A percentile compares a stretch with the other conserved stretches of the same genome.
Conservation (phyloP, 2,888 invertebrate genomes). For the Cristatella mucedo region DNA sequence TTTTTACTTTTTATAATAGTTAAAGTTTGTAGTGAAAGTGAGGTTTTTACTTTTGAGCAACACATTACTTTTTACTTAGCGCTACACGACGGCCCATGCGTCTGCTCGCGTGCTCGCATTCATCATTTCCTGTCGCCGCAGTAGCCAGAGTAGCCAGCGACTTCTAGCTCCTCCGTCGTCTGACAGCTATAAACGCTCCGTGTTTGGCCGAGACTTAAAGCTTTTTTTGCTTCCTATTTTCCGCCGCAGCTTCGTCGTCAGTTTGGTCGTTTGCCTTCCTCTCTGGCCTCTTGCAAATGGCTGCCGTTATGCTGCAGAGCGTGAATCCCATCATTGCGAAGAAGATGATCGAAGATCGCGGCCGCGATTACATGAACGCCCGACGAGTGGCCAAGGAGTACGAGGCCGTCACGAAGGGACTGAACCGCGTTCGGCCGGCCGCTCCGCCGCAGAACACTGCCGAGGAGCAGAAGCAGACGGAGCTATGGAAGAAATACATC, state of each 20-base stretch:
- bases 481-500: conserved; percentile 97
- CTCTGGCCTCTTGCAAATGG: not conserved
- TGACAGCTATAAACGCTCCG: no score
- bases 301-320: conserved; percentile 47
- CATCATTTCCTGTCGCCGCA: no score
- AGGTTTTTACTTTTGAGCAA: no score
- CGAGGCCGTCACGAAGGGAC: conserved; percentile 76
- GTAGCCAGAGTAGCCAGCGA: no score
- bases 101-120: no score
- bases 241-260: no score
- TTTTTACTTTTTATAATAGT: no score
- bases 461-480: conserved; percentile 86
- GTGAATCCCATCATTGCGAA: conserved; percentile 80
- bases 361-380: conserved; percentile 93
- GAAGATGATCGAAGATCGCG: conserved; percentile 85
- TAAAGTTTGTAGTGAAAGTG: no score
- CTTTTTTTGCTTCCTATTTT: not conserved
- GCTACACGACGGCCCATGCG: no score
- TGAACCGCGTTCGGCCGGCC: conserved; percentile 86
- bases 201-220: no score
- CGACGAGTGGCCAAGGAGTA: conserved; percentile 85
- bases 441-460: conserved; percentile 74
- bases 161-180: no score
- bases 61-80: no score
- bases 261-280: not conserved